These are phyloP conservation scores for Sus cebifrons DNA, from an alignment of 2,797 vertebrate genomes.

Conservation along the genomic window DNA sequence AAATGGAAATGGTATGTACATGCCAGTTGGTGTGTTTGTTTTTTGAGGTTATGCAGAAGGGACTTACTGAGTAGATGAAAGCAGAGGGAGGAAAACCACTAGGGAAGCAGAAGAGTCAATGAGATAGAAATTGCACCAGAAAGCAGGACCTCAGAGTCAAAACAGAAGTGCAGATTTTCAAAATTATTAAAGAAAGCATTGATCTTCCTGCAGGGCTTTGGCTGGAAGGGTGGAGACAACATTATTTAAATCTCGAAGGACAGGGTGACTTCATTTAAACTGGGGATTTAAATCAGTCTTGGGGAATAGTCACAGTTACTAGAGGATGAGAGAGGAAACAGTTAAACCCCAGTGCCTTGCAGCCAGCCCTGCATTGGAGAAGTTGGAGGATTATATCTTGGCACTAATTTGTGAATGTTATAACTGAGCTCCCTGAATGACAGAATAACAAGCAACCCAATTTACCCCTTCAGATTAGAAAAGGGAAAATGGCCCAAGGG, in stretches of 20 bases:
- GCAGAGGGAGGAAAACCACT: not conserved
- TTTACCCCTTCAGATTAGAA: not conserved
- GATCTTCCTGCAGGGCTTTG: not conserved
- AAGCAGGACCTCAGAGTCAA: not conserved
- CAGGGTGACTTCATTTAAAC: not conserved
- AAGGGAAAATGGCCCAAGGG: not conserved
- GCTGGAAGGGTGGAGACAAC: not conserved
- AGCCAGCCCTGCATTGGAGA: not conserved
- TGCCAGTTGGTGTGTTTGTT: not conserved
- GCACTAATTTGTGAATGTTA: not conserved
- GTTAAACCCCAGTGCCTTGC: not conserved
- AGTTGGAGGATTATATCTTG: not conserved
- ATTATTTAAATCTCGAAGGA: constrained; percentile 24
- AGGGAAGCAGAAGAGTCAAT: not conserved
- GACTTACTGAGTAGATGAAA: not conserved
- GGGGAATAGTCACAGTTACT: not conserved
- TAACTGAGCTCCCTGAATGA: not conserved
- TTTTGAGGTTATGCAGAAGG: not conserved
- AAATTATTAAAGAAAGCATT: not conserved
- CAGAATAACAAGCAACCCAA: not conserved
- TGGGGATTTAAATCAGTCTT: not conserved
- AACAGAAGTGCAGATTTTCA: not conserved
- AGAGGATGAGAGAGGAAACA: not conserved
- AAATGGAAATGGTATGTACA: not conserved
- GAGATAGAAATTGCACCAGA: not conserved